Conservation (phyloP, 1,140 invertebrate genomes). For the Cydia amplana region DNA sequence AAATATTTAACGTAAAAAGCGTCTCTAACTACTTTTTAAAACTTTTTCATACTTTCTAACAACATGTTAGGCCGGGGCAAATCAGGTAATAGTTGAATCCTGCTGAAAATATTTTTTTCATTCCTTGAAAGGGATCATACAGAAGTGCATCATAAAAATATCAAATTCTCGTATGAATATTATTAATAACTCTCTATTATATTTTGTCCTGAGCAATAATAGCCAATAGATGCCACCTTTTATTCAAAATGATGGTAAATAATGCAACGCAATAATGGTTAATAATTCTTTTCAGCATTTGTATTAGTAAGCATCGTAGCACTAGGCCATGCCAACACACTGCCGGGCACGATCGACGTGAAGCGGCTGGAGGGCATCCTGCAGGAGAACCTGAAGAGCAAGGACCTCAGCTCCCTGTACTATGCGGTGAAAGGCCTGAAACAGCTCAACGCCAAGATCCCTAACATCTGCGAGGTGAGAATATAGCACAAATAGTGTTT, state of each 20-base stretch:
- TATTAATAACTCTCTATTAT: too few relatives aligned
- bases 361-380: conserved; percentile 69
- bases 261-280: too few relatives aligned
- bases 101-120: too few relatives aligned
- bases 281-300: conserved; percentile 51
- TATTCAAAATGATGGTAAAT: background rate
- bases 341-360: conserved; percentile 71
- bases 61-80: background rate
- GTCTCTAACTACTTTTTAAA: background rate
- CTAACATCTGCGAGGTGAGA: conserved; percentile 72
- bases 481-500: background rate
- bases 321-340: conserved; percentile 61
- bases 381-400: conserved; percentile 65
- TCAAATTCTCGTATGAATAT: too few relatives aligned
- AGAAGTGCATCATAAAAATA: too few relatives aligned
- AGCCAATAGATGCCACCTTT: background rate
- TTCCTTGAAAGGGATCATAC: background rate
- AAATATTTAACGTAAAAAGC: conserved; percentile 7
- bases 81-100: background rate
- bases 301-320: conserved; percentile 55
- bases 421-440: conserved; percentile 70
- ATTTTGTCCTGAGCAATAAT: background rate
- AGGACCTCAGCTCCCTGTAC: conserved; percentile 66
- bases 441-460: conserved; percentile 63
- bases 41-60: background rate